Conservation (phyloP, 2,888 invertebrate species). For the Belgica antarctica region DNA sequence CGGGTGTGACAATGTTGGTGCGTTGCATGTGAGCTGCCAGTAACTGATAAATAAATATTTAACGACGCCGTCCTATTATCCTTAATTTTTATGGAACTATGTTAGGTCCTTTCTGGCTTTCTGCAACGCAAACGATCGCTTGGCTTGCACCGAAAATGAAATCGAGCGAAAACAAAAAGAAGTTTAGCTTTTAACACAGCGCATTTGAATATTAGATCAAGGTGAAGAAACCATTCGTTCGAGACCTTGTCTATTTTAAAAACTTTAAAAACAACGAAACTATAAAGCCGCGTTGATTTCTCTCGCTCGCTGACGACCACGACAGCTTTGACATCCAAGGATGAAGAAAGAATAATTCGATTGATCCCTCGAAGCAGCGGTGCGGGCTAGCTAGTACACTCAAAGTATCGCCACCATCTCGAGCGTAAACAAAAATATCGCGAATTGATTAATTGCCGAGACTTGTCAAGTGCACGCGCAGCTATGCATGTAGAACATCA, state of each 20-base stretch:
- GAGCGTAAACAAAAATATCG: not conserved
- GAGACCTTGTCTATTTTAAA: constrained; percentile 30
- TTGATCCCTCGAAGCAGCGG: too few relatives aligned
- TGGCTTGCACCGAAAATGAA: not conserved
- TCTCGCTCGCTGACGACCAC: not conserved
- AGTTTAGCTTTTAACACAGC: not conserved
- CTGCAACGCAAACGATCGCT: not conserved
- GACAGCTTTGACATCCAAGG: constrained; percentile 1
- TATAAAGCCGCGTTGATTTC: not conserved
- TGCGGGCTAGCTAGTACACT: too few relatives aligned
- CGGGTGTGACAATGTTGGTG: not conserved
- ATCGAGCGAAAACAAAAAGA: not conserved
- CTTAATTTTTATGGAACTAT: not conserved
- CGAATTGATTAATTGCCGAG: not conserved
- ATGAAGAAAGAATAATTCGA: constrained; percentile 23
- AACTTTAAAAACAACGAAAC: constrained; percentile 16
- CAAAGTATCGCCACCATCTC: too few relatives aligned
- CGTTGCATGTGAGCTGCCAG: not conserved
- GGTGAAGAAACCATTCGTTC: constrained; percentile 25
- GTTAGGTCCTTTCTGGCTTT: not conserved
- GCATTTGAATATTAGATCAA: constrained; percentile 31
- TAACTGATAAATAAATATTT: too few relatives aligned
- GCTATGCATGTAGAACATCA: not conserved
- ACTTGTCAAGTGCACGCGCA: constrained; percentile 11
- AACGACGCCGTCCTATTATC: not conserved